Conservation (phyloP, 1,140 invertebrate species). For the Calliphora vicina region DNA sequence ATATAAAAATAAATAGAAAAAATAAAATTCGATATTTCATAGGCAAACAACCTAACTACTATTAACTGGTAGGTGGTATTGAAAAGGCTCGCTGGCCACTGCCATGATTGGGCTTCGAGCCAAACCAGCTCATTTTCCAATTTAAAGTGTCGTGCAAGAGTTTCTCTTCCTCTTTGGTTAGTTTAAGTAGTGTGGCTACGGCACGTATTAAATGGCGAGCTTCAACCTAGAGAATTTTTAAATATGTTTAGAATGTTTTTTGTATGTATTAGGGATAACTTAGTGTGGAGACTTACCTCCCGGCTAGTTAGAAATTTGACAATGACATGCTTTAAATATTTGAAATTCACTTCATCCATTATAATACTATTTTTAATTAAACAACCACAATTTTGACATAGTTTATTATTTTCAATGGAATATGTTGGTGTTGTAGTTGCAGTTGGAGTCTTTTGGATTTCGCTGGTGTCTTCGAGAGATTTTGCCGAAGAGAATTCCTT, state of each 20-base stretch:
- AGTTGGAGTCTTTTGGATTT: conserved; percentile 36
- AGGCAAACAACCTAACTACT: conserved; percentile 33
- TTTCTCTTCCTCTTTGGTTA: conserved; percentile 86
- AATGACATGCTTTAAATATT: conserved; percentile 91
- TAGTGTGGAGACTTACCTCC: conserved; percentile 74
- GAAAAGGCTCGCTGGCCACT: conserved; percentile 69
- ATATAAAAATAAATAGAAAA: not conserved
- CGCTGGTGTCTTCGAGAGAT: conserved; percentile 58
- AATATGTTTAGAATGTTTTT: not conserved
- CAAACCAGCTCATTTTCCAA: conserved; percentile 90
- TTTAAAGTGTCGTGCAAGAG: conserved; percentile 86
- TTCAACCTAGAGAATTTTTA: conserved; percentile 66
- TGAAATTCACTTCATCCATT: conserved; percentile 66
- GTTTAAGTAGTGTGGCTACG: conserved; percentile 83
- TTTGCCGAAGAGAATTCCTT: conserved; percentile 73
- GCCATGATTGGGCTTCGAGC: conserved; percentile 70
- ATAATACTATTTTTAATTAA: conserved; percentile 61
- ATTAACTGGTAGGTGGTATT: conserved; percentile 67
- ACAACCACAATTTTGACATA: conserved; percentile 21
- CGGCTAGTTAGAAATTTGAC: conserved; percentile 90
- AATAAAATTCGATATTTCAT: not conserved
- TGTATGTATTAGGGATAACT: not conserved
- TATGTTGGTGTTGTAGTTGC: not conserved
- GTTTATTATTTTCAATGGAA: not conserved
- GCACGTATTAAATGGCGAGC: conserved; percentile 89